Base-by-base conservation (phyloP, 2,113 vertebrate genomes). In the Corythornis madagascariensis region DNA sequence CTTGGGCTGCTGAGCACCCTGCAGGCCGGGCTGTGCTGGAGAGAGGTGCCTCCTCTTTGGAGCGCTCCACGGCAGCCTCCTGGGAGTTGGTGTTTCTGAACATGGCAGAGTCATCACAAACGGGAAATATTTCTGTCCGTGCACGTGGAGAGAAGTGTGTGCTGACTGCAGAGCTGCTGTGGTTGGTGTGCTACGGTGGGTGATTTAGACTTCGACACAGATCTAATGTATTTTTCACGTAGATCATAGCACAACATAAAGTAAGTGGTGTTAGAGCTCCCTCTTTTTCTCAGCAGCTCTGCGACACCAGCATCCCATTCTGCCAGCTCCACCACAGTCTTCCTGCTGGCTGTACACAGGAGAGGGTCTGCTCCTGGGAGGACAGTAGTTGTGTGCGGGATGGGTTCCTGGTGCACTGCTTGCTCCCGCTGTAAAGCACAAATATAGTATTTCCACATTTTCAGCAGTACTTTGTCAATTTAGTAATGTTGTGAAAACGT, bases 101-200 rank as follows among this genome's bases (percentile, higher is more conserved):
- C 24, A 9, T 13, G 61, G 73, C 53, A 64, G 29, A 81, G 31
- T 75, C 63, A 88, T 67, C 66, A 65, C 38, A 76, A 72, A 72
- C 26, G 16, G 28, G 56, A 75, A 85, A 48, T 81, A 82, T 55
- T 87, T 82, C 71, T 50, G 29, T 47, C 16, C 29, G 16, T 48
- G 42, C 31, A 13, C 4, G 13, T 33, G 31, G 50, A 64, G 47
- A 56, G 31, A 71, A 78, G 56, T 25, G 16, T 61, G 18, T 45
- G 59, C 75, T 89, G 67, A 33, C 38, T 61, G 60, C 55, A 70
- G 75, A 70, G 66, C 45, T 75, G n/a, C 61, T 1, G 1, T 0
- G 3, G 17, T 38, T 70, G 38, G 21, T 1, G 0, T n/a, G 13
- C 67, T 45, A 0, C 6, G 0, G 56, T 35, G 38, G 8, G 38